Percentiles rank a stretch among this genome's conserved stretches.
These are phyloP conservation scores for Empidonax alnorum DNA, from an alignment of 2,113 vertebrate genomes.

Conservation along the genomic window DNA sequence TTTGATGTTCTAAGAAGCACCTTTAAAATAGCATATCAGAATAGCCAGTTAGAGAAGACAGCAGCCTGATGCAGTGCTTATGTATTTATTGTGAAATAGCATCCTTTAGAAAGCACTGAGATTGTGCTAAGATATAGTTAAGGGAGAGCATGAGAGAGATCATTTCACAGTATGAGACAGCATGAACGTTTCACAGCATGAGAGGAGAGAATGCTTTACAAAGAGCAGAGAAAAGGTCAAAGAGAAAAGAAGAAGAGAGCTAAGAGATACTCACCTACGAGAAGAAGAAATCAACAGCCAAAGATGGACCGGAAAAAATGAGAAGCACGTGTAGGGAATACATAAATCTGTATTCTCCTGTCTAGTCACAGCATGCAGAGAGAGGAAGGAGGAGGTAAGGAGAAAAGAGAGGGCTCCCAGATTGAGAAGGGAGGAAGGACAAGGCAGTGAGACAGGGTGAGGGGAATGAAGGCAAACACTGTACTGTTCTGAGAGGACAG, in stretches of 20 bases:
- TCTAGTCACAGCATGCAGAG: conserved; percentile 7
- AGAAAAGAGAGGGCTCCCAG: conserved; percentile 9
- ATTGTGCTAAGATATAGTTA: not conserved
- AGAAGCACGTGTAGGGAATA: not conserved
- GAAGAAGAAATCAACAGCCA: conserved; percentile 39
- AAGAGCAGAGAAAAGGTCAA: conserved; percentile 37
- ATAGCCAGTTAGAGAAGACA: not conserved
- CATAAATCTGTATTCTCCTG: conserved; percentile 18
- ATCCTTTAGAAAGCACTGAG: not conserved
- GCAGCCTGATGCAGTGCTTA: not conserved
- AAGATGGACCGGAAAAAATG: not conserved
- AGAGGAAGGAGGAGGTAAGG: conserved; percentile 4
- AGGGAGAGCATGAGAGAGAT: not conserved
- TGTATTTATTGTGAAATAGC: conserved; percentile 21
- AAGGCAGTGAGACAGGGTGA: not conserved
- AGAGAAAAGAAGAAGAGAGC: conserved; percentile 15
- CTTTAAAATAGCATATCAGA: not conserved
- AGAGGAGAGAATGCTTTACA: conserved; percentile 2
- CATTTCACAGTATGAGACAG: conserved; percentile 26
- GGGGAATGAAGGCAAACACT: not conserved
- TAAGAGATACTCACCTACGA: conserved; percentile 4
- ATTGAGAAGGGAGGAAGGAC: conserved; percentile 13
- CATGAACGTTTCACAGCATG: conserved; percentile 28
- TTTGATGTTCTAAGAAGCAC: not conserved
- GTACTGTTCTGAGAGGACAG: not conserved